Conservation (phyloP, 2,113 vertebrate genomes). For the Rhinichthys klamathensis region DNA sequence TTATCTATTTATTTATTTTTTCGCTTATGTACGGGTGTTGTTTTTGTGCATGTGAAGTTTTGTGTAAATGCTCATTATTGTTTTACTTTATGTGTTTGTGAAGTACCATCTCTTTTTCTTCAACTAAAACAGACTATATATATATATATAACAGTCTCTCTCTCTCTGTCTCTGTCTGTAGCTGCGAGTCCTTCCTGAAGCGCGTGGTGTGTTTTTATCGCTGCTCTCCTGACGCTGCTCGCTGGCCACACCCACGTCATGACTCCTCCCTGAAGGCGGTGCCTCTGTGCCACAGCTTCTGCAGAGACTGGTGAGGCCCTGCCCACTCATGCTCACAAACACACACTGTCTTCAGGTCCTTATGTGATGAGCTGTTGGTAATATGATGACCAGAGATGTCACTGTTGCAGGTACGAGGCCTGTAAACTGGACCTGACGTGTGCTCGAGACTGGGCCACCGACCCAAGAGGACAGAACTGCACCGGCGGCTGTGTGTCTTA, state of each 20-base stretch:
- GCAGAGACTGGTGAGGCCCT: constrained; percentile 79
- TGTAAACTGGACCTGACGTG: constrained; percentile 81
- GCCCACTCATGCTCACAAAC: not conserved
- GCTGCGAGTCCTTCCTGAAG: constrained; percentile 74
- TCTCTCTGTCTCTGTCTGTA: constrained; percentile 43
- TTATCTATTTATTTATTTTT: not conserved
- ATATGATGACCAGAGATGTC: not conserved
- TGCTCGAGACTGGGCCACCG: constrained; percentile 75
- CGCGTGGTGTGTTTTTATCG: constrained; percentile 76
- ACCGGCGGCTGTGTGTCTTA: constrained; percentile 76
- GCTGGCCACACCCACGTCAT: constrained; percentile 73
- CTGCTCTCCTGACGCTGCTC: constrained; percentile 78
- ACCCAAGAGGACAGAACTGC: constrained; percentile 75
- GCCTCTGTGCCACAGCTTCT: constrained; percentile 84
- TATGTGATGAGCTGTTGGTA: not conserved
- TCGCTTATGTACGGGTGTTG: not conserved
- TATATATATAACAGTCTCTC: not conserved
- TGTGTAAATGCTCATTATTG: not conserved
- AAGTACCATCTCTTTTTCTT: too few relatives aligned
- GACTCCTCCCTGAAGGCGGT: constrained; percentile 73
- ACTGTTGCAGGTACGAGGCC: constrained; percentile 76
- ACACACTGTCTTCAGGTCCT: not conserved
- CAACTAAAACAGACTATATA: too few relatives aligned
- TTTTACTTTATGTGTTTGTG: not conserved
- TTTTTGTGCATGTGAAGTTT: not conserved